Evolutionary conservation across 1,140 invertebrate species (phyloP).

Genomic region (Odontomachus brunneus): DNA sequence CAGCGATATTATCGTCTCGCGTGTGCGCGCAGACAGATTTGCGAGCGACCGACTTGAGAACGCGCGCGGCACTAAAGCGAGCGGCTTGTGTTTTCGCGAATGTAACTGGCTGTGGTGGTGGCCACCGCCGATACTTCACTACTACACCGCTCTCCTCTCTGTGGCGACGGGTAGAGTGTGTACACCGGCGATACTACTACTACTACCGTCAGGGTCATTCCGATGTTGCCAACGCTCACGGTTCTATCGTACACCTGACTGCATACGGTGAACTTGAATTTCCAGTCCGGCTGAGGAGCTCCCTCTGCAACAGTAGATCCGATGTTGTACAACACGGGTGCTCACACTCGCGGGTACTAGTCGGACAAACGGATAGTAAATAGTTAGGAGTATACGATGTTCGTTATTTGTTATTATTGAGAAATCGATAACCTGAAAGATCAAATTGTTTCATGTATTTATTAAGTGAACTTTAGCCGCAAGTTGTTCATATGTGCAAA

Average conservation of each 20-base stretch:
- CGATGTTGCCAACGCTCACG: slow-evolving; percentile 40
- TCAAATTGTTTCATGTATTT: too few relatives aligned
- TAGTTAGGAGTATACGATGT: too few relatives aligned
- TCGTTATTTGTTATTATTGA: too few relatives aligned
- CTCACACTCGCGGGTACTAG: too few relatives aligned
- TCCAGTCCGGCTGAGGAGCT: slow-evolving; percentile 9
- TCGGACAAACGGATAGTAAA: too few relatives aligned
- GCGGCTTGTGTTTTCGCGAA: slow-evolving; percentile 14
- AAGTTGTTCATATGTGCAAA: too few relatives aligned
- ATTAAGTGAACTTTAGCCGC: too few relatives aligned
- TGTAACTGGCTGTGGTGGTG: not conserved
- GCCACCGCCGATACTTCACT: not conserved
- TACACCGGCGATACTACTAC: slow-evolving; percentile 14
- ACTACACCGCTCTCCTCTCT: not conserved
- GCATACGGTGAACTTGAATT: slow-evolving; percentile 38
- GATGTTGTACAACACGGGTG: too few relatives aligned
- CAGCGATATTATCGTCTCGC: slow-evolving; percentile 10
- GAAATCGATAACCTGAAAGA: too few relatives aligned
- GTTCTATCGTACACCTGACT: not conserved
- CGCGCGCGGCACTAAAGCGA: slow-evolving; percentile 28
- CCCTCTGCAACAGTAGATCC: too few relatives aligned
- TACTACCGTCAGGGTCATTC: not conserved
- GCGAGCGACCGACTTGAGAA: slow-evolving; percentile 14
- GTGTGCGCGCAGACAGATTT: slow-evolving; percentile 10
- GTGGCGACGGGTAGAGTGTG: not conserved